A percentile compares a stretch with the other conserved stretches of the same genome.
Conservation (phyloP, 2,888 invertebrate genomes). For the Orgyia antiqua region DNA sequence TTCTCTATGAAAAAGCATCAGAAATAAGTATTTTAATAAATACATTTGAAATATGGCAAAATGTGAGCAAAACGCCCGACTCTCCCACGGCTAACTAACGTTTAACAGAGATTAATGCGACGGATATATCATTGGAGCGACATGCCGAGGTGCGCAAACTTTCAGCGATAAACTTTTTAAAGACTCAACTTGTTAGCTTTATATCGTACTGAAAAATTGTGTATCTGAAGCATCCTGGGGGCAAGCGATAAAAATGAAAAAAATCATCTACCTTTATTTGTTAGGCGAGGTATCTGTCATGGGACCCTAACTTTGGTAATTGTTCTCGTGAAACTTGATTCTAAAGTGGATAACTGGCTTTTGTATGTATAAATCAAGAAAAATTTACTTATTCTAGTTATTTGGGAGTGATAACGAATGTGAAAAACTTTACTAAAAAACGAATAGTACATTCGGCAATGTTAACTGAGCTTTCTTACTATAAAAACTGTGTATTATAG, state of each 20-base stretch:
- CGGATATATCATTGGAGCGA: conserved; percentile 63
- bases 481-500: too few relatives aligned
- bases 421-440: too few relatives aligned
- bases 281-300: conserved; percentile 71
- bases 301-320: conserved; percentile 59
- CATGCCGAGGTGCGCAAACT: conserved; percentile 62
- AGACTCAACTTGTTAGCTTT: conserved; percentile 65
- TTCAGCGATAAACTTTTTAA: conserved; percentile 74
- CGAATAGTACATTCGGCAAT: too few relatives aligned
- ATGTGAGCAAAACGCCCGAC: conserved; percentile 29
- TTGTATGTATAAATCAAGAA: too few relatives aligned
- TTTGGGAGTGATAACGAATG: too few relatives aligned
- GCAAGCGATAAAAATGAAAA: conserved; percentile 61
- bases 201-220: conserved; percentile 75
- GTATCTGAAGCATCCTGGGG: conserved; percentile 66
- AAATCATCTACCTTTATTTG: conserved; percentile 66
- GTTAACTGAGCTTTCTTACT: too few relatives aligned
- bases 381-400: too few relatives aligned
- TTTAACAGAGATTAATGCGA: conserved; percentile 67
- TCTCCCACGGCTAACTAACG: conserved; percentile 53
- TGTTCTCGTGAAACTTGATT: conserved; percentile 56
- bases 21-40: too few relatives aligned
- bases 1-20: too few relatives aligned
- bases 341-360: too few relatives aligned
- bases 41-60: too few relatives aligned